Evolutionary conservation across 2,888 invertebrate genomes (phyloP).

Genomic region (Drepanosiphum platanoidis): DNA sequence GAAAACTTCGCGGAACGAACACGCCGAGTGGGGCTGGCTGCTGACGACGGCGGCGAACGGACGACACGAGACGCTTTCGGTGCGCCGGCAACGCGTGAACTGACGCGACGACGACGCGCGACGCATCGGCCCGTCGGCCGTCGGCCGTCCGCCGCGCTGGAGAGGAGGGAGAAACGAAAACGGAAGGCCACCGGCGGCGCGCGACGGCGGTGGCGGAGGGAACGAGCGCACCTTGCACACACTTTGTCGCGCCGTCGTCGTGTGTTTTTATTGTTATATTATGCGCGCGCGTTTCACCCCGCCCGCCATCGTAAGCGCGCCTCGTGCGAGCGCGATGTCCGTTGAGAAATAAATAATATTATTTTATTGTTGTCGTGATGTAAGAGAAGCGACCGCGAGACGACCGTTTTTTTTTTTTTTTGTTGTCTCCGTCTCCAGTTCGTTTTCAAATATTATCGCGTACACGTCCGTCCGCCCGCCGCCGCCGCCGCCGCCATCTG

Average conservation of each 20-base stretch:
- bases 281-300: not conserved
- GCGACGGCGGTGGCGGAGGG: not conserved
- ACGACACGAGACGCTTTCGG: not conserved
- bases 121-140: not conserved
- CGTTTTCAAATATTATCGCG: constrained; percentile 4
- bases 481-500: not conserved
- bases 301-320: not conserved
- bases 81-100: constrained; percentile 58
- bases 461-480: not conserved
- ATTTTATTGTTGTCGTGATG: no score
- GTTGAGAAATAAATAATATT: constrained; percentile 23
- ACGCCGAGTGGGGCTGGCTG: not conserved
- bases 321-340: constrained; percentile 20
- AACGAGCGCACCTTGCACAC: constrained; percentile 47
- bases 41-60: not conserved
- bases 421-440: not conserved
- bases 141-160: constrained; percentile 5
- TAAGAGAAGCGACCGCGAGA: not conserved
- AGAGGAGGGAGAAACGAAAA: constrained; percentile 34
- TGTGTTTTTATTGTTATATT: constrained; percentile 46
- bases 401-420: constrained; percentile 1
- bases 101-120: constrained; percentile 12
- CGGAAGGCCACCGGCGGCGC: constrained; percentile 57
- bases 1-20: not conserved
- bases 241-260: constrained; percentile 39